Conservation (phyloP, 2,797 vertebrate genomes). For the Tinamus major region DNA sequence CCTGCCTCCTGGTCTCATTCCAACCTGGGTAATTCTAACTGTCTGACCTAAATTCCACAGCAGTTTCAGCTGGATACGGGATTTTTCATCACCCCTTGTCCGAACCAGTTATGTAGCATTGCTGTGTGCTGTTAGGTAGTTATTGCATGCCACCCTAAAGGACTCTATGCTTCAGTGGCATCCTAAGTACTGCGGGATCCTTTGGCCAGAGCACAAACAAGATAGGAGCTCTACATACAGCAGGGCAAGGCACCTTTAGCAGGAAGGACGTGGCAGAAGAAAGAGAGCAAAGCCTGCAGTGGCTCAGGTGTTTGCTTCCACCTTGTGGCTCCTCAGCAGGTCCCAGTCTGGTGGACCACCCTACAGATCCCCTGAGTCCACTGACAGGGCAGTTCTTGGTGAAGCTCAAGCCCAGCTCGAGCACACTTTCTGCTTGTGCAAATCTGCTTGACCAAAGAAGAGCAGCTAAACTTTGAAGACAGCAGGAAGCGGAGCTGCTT, state of each 20-base stretch:
- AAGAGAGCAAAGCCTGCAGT: not conserved
- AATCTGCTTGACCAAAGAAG: not conserved
- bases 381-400: not conserved
- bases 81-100: not conserved
- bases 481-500: not conserved
- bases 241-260: not conserved
- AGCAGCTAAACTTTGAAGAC: not conserved
- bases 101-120: constrained; percentile 16
- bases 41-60: constrained; percentile 14
- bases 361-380: not conserved
- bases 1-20: not conserved
- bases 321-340: accelerated
- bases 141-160: not conserved
- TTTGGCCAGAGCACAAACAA: not conserved
- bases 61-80: not conserved
- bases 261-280: accelerated
- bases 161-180: accelerated
- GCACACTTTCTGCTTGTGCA: accelerated
- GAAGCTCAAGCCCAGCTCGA: not conserved
- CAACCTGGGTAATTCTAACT: not conserved
- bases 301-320: not conserved
- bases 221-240: not conserved
- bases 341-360: not conserved
- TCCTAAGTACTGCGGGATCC: not conserved
- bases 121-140: not conserved